A percentile compares a stretch with the other conserved stretches of the same genome.
Evolutionary conservation across 2,888 invertebrate species (phyloP).

Genomic region (Agrilus cyanescens): DNA sequence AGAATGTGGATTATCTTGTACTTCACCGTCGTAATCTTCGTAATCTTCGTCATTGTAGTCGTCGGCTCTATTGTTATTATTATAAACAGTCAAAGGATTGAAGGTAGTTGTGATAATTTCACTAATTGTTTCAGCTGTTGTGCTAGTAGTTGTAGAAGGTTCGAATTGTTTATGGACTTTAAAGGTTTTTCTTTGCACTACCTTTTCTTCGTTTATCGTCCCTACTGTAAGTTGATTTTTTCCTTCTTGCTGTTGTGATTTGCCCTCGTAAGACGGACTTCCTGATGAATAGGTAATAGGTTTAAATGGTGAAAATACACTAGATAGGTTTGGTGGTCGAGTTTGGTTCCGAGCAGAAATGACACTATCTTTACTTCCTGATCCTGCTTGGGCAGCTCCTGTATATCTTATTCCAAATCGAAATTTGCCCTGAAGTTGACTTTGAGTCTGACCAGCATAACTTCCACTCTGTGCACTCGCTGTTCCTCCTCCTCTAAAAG

Average conservation of each 20-base stretch:
- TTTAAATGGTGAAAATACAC: constrained; percentile 10
- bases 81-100: too few species aligned
- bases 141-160: too few species aligned
- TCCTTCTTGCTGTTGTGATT: constrained; percentile 14
- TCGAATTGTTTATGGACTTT: too few species aligned
- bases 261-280: neutral
- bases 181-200: too few species aligned
- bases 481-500: constrained; percentile 64
- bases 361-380: constrained; percentile 51
- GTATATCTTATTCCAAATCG: constrained; percentile 41
- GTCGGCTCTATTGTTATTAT: constrained; percentile 35
- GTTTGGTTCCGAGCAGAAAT: constrained; percentile 24
- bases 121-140: too few species aligned
- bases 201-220: too few species aligned
- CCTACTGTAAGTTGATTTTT: too few species aligned
- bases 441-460: constrained; percentile 66
- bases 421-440: constrained; percentile 71
- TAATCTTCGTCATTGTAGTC: constrained; percentile 36
- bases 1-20: constrained; percentile 31
- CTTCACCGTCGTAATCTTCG: constrained; percentile 39
- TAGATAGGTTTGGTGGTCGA: constrained; percentile 12
- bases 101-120: too few species aligned
- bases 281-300: constrained; percentile 7
- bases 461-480: constrained; percentile 69
- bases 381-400: constrained; percentile 73